Evolutionary conservation across 37 sponge, comb jelly and placozoan genomes (phyloP), one percentile per base, ranked within the genome.

Genomic region (Hormiphora californensis): DNA sequence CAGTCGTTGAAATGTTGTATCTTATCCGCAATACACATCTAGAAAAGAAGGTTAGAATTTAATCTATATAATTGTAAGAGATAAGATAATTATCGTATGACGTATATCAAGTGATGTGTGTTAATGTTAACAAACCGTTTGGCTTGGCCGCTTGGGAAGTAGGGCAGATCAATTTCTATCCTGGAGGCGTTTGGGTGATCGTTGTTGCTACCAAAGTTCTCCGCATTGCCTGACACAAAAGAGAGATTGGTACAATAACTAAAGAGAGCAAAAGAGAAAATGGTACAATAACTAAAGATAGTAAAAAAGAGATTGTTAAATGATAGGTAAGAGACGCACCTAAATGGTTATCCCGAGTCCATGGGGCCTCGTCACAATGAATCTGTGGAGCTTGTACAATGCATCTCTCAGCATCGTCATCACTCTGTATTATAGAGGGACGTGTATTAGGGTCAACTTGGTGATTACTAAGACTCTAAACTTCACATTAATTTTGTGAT

Each of bases 1-100:
- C 98, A 62, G 93, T 94, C 34, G 98, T 97, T 39, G 95, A 92
- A 57, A 97, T 97, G 92, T 97, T 97, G 90, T 97, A 97, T 86
- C 85, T 21, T 15, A 85, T 22, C 11, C 85, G 28, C 32, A 85
- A 33, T 4, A 19, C 33, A 85, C 67, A 65, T n/a, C n/a, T n/a
- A n/a, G n/a, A n/a, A n/a, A n/a, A n/a, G n/a, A n/a, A n/a, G n/a
- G n/a, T n/a, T n/a, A n/a, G n/a, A n/a, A n/a, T n/a, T n/a, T n/a
- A n/a, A n/a, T n/a, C n/a, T n/a, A n/a, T n/a, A n/a, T n/a, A n/a
- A n/a, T n/a, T n/a, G n/a, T n/a, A n/a, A n/a, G n/a, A n/a, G n/a
- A n/a, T n/a, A n/a, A n/a, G n/a, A n/a, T n/a, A n/a, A n/a, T n/a
- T n/a, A n/a, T n/a, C n/a, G n/a, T n/a, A n/a, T n/a, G n/a, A n/a